phyloP scores from a whole-genome alignment of 2,888 invertebrate genomes.

The Cremastinae sp. region DNA sequence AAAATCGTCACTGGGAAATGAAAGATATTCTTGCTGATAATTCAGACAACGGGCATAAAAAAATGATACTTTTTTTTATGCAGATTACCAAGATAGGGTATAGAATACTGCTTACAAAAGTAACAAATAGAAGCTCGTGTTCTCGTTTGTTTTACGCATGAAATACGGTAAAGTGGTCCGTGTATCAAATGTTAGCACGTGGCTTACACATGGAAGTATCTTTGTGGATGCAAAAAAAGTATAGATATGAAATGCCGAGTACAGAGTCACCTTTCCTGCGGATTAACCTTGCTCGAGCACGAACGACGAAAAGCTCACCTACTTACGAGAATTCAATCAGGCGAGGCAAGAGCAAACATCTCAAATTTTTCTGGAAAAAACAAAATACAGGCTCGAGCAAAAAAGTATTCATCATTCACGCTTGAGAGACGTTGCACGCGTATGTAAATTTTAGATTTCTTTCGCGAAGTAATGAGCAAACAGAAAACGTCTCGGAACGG shows the following conservation, averaged over 20 bases:
- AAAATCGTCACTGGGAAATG: slow-evolving; percentile 14
- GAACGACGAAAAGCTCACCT: slow-evolving; percentile 8
- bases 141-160: slow-evolving; percentile 70
- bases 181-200: slow-evolving; percentile 70
- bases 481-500: slow-evolving; percentile 8
- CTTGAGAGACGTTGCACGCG: neutral
- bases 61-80: no score
- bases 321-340: slow-evolving; percentile 20
- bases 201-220: slow-evolving; percentile 64
- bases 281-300: slow-evolving; percentile 18
- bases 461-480: slow-evolving; percentile 10
- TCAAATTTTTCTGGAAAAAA: slow-evolving; percentile 17
- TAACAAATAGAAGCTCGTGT: slow-evolving; percentile 52
- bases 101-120: slow-evolving; percentile 33
- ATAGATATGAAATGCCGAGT: slow-evolving; percentile 31
- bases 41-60: no score
- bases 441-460: slow-evolving; percentile 19
- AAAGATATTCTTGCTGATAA: no score
- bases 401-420: slow-evolving; percentile 47
- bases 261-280: slow-evolving; percentile 39
- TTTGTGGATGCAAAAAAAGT: slow-evolving; percentile 14
- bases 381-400: neutral
- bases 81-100: no score
- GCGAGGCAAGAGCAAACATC: slow-evolving; percentile 37
- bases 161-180: slow-evolving; percentile 70